phyloP scores from a whole-genome alignment of 2,888 invertebrate species.

The Arge pagana region DNA sequence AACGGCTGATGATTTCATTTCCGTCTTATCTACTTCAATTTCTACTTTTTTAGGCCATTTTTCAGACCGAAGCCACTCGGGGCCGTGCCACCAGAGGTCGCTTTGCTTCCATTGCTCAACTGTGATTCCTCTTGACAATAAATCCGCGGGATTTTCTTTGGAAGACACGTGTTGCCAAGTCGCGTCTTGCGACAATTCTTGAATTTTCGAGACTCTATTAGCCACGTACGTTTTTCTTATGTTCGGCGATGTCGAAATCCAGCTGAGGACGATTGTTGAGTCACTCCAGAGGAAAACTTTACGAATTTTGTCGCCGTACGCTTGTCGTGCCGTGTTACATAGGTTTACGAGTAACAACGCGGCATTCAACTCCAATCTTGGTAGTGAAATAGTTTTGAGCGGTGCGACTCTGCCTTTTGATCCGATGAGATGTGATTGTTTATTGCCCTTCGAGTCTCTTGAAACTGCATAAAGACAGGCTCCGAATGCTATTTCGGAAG shows the following conservation, averaged over 20 bases:
- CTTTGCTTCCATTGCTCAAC: slow-evolving; percentile 4
- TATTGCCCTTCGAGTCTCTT: not conserved
- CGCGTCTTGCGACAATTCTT: slow-evolving; percentile 13
- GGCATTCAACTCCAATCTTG: slow-evolving; percentile 38
- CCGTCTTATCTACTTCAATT: slow-evolving; percentile 24
- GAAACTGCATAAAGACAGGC: slow-evolving; percentile 31
- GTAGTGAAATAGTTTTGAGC: slow-evolving; percentile 32
- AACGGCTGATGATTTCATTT: slow-evolving; percentile 12
- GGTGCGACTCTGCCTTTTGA: slow-evolving; percentile 41
- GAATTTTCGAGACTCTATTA: slow-evolving; percentile 28
- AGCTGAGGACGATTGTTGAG: slow-evolving; percentile 35
- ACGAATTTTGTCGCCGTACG: slow-evolving; percentile 16
- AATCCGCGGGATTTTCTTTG: slow-evolving; percentile 30
- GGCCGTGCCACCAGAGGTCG: slow-evolving; percentile 28
- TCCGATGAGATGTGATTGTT: slow-evolving; percentile 27
- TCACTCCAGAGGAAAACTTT: slow-evolving; percentile 33
- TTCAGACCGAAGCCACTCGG: slow-evolving; percentile 22
- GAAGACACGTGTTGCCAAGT: slow-evolving; percentile 28
- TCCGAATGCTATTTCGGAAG: slow-evolving; percentile 32
- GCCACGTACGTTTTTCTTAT: slow-evolving; percentile 36
- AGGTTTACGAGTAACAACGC: slow-evolving; percentile 30
- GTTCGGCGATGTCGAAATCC: slow-evolving; percentile 29
- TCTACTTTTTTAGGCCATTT: slow-evolving; percentile 19
- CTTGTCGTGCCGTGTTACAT: slow-evolving; percentile 2
- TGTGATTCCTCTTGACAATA: slow-evolving; percentile 24